Base-by-base conservation (phyloP, 2,888 invertebrate genomes). In the Adelphocoris suturalis region DNA sequence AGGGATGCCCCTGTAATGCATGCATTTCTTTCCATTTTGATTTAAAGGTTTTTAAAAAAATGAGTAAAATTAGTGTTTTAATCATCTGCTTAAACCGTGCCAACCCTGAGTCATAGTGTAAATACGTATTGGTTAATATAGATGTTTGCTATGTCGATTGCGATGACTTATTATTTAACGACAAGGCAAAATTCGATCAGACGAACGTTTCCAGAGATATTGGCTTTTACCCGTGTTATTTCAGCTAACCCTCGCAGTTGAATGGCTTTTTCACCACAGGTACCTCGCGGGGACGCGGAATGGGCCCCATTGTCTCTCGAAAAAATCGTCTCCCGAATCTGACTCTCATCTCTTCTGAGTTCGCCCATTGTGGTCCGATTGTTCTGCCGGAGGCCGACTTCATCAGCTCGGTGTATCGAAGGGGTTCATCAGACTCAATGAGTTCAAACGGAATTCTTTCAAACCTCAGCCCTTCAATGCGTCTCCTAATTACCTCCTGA, bases 341-440 rank as follows among this genome's bases (percentile, higher is more conserved):
- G 12, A 68, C 12, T 68, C 68, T 19, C 68, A 68, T 68, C 68
- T 37, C 37, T 37, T 37, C 37, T 7, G 37, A 37, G 37, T 37
- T 37, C 3, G 68, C 11, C 68, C 68, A 23, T 68, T 68, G 68
- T 68, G 23, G 68, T 19, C 27, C 68, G 68, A 68, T 68, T 68
- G 68, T 68, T 68, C 68, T 68, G 23, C 23, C 27, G 57, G 1
- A 3, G 19, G n/a, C 11, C 68, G 19, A 23, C 68, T 68, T 68
- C 68, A 68, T 68, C 68, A 68, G 68, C 12, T 23, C 68, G n/a
- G 68, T 23, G 68, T 68, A 68, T 68, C 68, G 68, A 68, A 37
- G 37, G 68, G 23, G 68, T 68, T 68, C 68, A 68, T 68, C 23
- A 23, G 68, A 19, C 12, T 12, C 68, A 23, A 68, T 68, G 68